Evolutionary conservation across 1,140 invertebrate species (phyloP).

Genomic region (Tigriopus japonicus): DNA sequence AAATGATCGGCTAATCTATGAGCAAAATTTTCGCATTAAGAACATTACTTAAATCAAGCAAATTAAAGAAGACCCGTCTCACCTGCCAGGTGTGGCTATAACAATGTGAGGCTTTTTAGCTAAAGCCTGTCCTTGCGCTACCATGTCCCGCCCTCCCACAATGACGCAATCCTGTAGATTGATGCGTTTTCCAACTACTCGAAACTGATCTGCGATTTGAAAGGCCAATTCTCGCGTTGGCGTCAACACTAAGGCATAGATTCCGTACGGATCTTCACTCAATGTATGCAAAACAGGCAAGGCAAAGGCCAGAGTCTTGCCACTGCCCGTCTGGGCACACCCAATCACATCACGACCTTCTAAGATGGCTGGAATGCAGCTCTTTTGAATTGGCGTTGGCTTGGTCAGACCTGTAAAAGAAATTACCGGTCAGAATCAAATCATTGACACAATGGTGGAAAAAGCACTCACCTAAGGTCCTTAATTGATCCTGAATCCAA

Average conservation of each 20-base stretch:
- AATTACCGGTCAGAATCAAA: too few species aligned
- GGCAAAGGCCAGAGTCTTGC: conserved; percentile 92
- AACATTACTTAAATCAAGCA: too few species aligned
- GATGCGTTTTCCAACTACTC: conserved; percentile 62
- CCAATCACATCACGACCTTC: conserved; percentile 73
- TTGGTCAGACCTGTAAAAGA: conserved; percentile 19
- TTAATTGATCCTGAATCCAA: too few species aligned
- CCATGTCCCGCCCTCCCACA: conserved; percentile 82
- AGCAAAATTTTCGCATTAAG: too few species aligned
- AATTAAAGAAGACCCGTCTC: too few species aligned
- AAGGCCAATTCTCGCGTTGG: conserved; percentile 88
- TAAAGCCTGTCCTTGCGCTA: conserved; percentile 61
- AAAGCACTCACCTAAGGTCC: too few species aligned
- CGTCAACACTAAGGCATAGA: conserved; percentile 84
- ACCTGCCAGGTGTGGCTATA: conserved; percentile 68
- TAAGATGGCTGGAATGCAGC: conserved; percentile 61
- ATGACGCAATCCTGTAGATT: conserved; percentile 60
- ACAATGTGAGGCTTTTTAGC: conserved; percentile 77
- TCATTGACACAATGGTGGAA: too few species aligned
- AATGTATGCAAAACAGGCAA: conserved; percentile 81
- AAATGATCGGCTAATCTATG: conserved; percentile 55
- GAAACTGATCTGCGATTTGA: conserved; percentile 81
- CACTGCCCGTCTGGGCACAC: conserved; percentile 89
- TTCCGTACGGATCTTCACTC: conserved; percentile 75
- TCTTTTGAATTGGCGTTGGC: conserved; percentile 65